Conservation (phyloP, 2,113 vertebrate species). For the Leptocoma aspasia region DNA sequence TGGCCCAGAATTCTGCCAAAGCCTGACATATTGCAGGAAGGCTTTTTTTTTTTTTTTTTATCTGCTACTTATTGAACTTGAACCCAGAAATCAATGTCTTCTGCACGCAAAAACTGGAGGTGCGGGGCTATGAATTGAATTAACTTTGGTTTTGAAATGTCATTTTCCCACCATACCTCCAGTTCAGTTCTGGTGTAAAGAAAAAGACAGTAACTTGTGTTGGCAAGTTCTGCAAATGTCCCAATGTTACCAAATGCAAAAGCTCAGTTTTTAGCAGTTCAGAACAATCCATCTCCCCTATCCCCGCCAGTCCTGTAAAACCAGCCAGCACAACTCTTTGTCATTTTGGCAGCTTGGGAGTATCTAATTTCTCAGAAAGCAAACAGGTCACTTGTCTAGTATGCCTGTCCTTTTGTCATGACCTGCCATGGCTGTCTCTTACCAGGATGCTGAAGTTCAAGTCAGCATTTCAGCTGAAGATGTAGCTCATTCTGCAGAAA, state of each 20-base stretch:
- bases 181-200: neutral
- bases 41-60: neutral
- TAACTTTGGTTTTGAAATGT: neutral
- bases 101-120: neutral
- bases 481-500: neutral
- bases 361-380: neutral
- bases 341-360: neutral
- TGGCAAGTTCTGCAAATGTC: neutral
- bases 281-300: neutral
- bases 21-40: neutral
- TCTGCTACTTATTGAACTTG: neutral
- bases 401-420: neutral
- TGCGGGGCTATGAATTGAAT: neutral
- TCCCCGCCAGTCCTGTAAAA: neutral
- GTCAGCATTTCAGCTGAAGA: neutral
- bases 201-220: neutral
- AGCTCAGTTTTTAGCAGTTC: neutral
- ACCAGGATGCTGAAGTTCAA: neutral
- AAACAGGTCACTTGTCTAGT: neutral
- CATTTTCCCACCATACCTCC: neutral
- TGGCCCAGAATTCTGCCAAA: neutral
- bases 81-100: neutral
- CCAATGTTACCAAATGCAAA: neutral
- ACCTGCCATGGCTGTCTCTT: neutral
- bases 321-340: neutral